Base-by-base conservation (phyloP, 2,888 invertebrate genomes). In the Cotesia congregata region DNA sequence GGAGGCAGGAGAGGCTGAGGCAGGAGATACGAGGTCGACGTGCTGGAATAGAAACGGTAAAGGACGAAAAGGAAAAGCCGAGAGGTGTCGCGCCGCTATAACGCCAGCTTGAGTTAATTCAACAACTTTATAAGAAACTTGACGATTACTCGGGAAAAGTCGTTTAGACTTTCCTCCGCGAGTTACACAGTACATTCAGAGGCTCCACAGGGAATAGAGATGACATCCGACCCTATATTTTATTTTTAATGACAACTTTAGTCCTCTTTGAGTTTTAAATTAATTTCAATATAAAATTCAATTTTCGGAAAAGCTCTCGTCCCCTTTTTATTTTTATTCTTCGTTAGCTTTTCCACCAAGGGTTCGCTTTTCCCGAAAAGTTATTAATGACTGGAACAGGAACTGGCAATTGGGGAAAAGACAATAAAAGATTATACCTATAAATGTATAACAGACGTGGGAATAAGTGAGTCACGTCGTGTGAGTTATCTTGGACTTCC, bases 41-140 rank as follows among this genome's bases (percentile, higher is more conserved):
- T 77, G n/a, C 67, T 84, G 41, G 76, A 77, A 30, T 30, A 30
- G 30, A 30, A 30, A 3, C 30, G 30, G 30, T 30, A 30, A 30
- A 30, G 67, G 72, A 7, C 80, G 79, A 41, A 83, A 82, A 77
- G 72, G 79, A 41, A 83, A 82, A 77, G 72, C 73, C 60, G 78
- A 79, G 72, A 79, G 72, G 74, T 83, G 70, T 71, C 76, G 70
- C 74, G 60, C 60, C 76, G 76, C 73, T 84, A 71, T 80, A 79
- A 77, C 67, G 78, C 65, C 83, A 84, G 74, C 67, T 78, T 40
- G 72, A 76, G 68, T 78, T 77, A 74, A 83, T 82, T 79, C 79
- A 79, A 71, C 78, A 82, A 71, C 79, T 83, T 60, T 78, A 77
- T 67, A 77, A 72, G 64, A 78, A 77, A 75, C 73, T 82, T 70